These are phyloP conservation scores for Lasiurus borealis DNA, from an alignment of 2,113 vertebrate species.

Conservation along the genomic window DNA sequence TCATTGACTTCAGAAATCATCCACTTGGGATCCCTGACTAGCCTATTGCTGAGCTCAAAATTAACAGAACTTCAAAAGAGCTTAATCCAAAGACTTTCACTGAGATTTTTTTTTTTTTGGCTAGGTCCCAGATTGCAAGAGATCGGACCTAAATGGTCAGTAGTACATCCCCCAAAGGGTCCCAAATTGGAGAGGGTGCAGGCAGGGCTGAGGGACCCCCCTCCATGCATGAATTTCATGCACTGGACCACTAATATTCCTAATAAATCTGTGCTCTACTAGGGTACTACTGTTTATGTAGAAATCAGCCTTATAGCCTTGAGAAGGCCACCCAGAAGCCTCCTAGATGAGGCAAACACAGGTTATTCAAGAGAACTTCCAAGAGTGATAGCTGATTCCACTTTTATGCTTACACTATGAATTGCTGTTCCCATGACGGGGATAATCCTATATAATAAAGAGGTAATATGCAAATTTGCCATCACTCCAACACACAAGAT, in stretches of 20 bases:
- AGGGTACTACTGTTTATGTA: not conserved
- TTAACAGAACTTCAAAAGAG: not conserved
- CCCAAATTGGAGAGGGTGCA: too few relatives aligned
- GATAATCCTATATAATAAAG: not conserved
- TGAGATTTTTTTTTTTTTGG: not conserved
- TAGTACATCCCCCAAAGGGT: too few relatives aligned
- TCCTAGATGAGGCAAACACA: constrained; percentile 1
- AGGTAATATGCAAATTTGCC: too few relatives aligned
- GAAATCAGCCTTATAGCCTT: not conserved
- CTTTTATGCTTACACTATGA: not conserved
- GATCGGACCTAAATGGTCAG: too few relatives aligned
- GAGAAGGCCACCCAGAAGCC: not conserved
- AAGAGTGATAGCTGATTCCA: not conserved
- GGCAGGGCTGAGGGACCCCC: too few relatives aligned
- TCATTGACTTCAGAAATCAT: not conserved
- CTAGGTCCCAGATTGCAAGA: too few relatives aligned
- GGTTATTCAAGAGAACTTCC: constrained; percentile 2
- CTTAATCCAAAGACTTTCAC: constrained; percentile 7
- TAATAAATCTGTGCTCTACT: not conserved
- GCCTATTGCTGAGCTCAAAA: not conserved
- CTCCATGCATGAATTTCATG: too few relatives aligned
- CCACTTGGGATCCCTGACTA: not conserved
- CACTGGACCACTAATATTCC: not conserved
- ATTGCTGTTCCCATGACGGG: not conserved
- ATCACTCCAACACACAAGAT: too few relatives aligned